These are phyloP conservation scores for Halichoeres trimaculatus DNA, from an alignment of 2,113 vertebrate genomes.

Conservation along the genomic window DNA sequence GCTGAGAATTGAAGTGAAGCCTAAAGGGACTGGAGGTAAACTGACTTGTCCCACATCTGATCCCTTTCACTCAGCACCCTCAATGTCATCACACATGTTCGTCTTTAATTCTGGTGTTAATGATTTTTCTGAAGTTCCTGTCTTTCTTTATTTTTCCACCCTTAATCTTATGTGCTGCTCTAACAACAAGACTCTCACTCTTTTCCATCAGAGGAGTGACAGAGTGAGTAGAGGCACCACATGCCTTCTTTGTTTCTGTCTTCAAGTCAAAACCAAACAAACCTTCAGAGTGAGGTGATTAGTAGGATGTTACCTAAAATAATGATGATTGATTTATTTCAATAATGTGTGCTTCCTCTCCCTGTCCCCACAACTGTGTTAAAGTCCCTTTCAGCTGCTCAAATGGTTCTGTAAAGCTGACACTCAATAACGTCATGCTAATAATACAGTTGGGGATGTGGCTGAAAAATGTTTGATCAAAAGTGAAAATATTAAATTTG, in stretches of 20 bases:
- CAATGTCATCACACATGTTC: conserved; percentile 10
- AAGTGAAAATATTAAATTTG: no score
- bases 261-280: conserved; percentile 47
- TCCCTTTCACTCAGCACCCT: conserved; percentile 13
- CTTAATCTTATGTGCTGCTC: background rate
- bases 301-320: conserved; percentile 40
- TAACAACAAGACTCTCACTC: background rate
- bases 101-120: conserved; percentile 11
- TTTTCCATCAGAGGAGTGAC: conserved; percentile 1
- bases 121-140: background rate
- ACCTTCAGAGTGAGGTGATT: conserved; percentile 38
- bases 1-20: conserved; percentile 15
- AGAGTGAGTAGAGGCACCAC: conserved; percentile 11
- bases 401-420: background rate
- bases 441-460: background rate
- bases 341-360: conserved; percentile 32
- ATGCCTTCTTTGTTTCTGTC: conserved; percentile 24
- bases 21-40: conserved; percentile 14
- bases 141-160: conserved; percentile 19
- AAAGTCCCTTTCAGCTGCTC: background rate
- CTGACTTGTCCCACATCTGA: background rate
- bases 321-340: conserved; percentile 31
- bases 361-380: background rate
- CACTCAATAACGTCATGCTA: background rate
- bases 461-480: no score